Base-by-base conservation (phyloP, 2,888 invertebrate genomes). In the Dynastes maya region DNA sequence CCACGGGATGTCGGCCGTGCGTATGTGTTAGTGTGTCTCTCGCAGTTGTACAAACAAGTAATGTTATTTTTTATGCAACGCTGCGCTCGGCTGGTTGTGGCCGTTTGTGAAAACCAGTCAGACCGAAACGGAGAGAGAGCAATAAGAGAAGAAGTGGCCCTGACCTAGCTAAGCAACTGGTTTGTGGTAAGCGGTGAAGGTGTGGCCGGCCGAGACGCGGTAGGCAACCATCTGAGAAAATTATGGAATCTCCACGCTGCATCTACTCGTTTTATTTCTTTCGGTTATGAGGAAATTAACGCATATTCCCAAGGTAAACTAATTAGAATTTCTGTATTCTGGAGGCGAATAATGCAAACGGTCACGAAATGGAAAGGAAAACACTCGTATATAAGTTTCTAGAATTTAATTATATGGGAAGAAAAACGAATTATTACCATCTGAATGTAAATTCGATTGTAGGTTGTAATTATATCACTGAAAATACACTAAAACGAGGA, bases 161-260 rank as follows among this genome's bases (percentile, higher is more conserved):
- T 78, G 78, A 78, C 78, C 78, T 78, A 78, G 78, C 78, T 78
- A 78, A 75, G 78, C 75, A 75, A 78, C 78, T 74, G 78, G 78
- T 78, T 78, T 78, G 68, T 68, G 67, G 67, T 65, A 65, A 67
- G 67, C 65, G 72, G 58, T 72, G 76, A 76, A 67, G 76, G 76
- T 76, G 76, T 76, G 76, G 76, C 63, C 29, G 32, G 55, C 8
- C 55, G 16, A 55, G 55, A 58, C 72, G 16, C 55, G 76, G 51
- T 65, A 76, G 65, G 76, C 65, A 65, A 76, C 65, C 76, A 65
- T 76, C 67, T 76, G 67, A 67, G 76, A 51, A 72, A 78, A 78
- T 49, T 63, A 58, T 64, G 53, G 72, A 72, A 72, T 72, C 72
- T 72, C 72, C 72, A 22, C 32, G 40, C 58, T 22, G 55, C 40